These are phyloP conservation scores for Crocallis elinguaria DNA, from an alignment of 2,888 invertebrate genomes.

Conservation along the genomic window DNA sequence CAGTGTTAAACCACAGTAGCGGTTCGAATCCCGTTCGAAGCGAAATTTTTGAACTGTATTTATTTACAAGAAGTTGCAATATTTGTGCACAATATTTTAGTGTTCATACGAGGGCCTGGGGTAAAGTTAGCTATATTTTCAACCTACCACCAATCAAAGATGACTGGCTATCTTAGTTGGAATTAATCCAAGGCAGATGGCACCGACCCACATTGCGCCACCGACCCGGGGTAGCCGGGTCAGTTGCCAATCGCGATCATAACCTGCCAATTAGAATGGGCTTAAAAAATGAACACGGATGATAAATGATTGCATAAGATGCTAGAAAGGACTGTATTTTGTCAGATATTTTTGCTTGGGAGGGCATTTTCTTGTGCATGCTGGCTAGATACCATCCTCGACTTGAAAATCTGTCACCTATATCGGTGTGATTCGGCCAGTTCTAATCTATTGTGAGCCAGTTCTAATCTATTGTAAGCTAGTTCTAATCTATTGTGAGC, in stretches of 20 bases:
- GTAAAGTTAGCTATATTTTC: slow-evolving; percentile 16
- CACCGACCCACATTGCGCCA: slow-evolving; percentile 36
- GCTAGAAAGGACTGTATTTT: too few species aligned
- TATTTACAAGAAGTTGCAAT: not conserved
- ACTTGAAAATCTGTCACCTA: too few species aligned
- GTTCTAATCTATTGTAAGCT: too few species aligned
- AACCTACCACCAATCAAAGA: slow-evolving; percentile 22
- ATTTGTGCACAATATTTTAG: not conserved
- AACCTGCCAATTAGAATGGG: slow-evolving; percentile 43
- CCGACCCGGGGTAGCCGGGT: slow-evolving; percentile 35
- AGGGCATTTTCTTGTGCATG: too few species aligned
- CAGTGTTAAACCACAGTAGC: too few species aligned
- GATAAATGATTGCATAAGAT: not conserved
- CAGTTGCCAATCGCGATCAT: slow-evolving; percentile 48
- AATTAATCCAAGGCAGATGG: slow-evolving; percentile 41
- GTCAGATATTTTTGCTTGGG: too few species aligned
- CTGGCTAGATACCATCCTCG: too few species aligned
- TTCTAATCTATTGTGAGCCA: too few species aligned
- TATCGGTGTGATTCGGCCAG: too few species aligned
- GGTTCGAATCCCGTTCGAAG: too few species aligned
- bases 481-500: too few species aligned
- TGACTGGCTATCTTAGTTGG: slow-evolving; percentile 36
- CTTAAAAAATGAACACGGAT: slow-evolving; percentile 8
- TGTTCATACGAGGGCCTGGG: not conserved
- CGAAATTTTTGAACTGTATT: too few species aligned